Base-by-base conservation (phyloP, 2,113 vertebrate species). In the Geococcyx californianus region DNA sequence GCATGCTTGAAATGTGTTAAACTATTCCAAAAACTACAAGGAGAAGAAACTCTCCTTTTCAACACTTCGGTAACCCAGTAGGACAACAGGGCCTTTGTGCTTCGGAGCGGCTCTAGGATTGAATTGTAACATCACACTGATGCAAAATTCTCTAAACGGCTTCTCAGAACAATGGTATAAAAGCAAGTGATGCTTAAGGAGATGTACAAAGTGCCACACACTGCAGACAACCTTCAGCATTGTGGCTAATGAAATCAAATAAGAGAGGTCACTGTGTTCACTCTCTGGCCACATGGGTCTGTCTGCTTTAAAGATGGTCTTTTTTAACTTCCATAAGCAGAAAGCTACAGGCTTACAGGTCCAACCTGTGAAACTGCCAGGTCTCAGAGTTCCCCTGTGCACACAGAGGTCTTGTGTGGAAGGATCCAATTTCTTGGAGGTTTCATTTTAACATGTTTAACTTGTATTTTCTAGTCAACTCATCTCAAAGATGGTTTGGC, bases 161-260 rank as follows among this genome's bases (percentile, higher is more conserved):
- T 96, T 88, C 79, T 85, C 52, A 93, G 85, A 96, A 97, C 94
- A 97, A 97, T 93, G 51, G 87, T 36, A 91, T 66, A 84, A 82
- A 78, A 81, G 72, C 67, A 60, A 51, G 29, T 33, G 80, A 90
- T 90, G 90, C 78, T 97, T 96, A 97, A 94, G 56, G 52, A 80
- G 28, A 91, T 83, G 89, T 77, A 78, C 89, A 82, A 95, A 95
- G 91, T 94, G 67, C 58, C 54, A 74, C 9, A 93, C 52, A 16
- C 24, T 68, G 47, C 88, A 92, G 63, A 59, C 51, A 56, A 31
- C 29, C 92, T 94, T 94, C 83, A 89, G 94, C 94, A 89, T 23
- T 74, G 84, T 54, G 47, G 69, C 68, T 56, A 89, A 77, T 38
- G 24, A 92, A 78, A 80, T 86, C 89, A 95, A 95, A 72, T 16